Evolutionary conservation across 2,113 vertebrate genomes (phyloP).

Genomic region (Chaetorhynchus papuensis): DNA sequence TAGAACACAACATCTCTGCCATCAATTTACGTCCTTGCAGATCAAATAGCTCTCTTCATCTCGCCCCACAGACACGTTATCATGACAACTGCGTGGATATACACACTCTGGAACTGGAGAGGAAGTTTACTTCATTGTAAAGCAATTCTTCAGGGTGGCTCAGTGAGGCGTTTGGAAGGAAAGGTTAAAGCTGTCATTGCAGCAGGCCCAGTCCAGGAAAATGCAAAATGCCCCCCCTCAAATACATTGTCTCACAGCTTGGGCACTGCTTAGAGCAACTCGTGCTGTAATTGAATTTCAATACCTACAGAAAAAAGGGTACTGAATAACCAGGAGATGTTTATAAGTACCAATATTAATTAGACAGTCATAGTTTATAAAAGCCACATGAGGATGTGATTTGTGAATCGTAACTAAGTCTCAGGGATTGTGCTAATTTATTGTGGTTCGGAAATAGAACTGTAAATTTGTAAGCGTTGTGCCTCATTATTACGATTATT

Average conservation of each 20-base stretch:
- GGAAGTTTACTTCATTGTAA: background rate
- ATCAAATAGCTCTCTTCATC: constrained; percentile 37
- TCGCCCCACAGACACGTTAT: constrained; percentile 3
- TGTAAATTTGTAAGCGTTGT: constrained; percentile 8
- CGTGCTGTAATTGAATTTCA: constrained; percentile 58
- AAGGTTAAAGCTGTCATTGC: background rate
- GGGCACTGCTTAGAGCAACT: background rate
- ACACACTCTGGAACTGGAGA: background rate
- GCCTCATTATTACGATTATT: background rate
- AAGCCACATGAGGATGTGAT: constrained; percentile 55
- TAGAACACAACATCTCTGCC: background rate
- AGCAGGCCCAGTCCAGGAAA: background rate
- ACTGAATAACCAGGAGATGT: constrained; percentile 36
- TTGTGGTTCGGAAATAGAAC: constrained; percentile 30
- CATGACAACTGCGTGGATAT: background rate
- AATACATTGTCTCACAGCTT: background rate
- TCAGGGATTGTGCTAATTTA: constrained; percentile 40
- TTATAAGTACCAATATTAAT: constrained; percentile 66
- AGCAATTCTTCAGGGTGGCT: constrained; percentile 7
- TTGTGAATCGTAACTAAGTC: constrained; percentile 57
- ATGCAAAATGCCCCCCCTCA: background rate
- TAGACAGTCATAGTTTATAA: constrained; percentile 46
- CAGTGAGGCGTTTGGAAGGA: background rate
- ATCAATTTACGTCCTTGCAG: constrained; percentile 38
- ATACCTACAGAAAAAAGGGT: background rate